A percentile compares a stretch with the other conserved stretches of the same genome.
Evolutionary conservation across 2,113 vertebrate genomes (phyloP).

Genomic region (Rhinichthys klamathensis): DNA sequence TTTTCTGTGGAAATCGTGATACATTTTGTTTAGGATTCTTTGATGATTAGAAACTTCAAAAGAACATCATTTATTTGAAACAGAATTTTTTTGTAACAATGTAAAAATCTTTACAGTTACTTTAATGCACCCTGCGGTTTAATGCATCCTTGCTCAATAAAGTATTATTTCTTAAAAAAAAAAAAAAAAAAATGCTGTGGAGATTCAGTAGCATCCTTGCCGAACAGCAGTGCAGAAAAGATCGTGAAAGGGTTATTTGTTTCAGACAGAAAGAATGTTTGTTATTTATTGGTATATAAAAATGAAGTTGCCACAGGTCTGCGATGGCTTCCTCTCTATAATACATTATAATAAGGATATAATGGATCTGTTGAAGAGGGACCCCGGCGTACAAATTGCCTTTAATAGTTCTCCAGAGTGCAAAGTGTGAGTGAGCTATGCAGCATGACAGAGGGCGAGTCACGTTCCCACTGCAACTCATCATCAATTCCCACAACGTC

Average conservation of each 20-base stretch:
- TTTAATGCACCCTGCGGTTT: no score
- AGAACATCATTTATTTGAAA: not conserved
- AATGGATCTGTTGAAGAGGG: slow-evolving; percentile 15
- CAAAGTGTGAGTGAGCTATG: slow-evolving; percentile 14
- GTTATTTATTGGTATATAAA: not conserved
- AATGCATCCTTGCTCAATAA: not conserved
- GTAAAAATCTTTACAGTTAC: not conserved
- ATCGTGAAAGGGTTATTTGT: not conserved
- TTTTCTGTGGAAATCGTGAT: no score
- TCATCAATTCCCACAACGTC: slow-evolving; percentile 4
- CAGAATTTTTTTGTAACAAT: not conserved
- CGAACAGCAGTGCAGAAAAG: not conserved
- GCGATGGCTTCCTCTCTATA: slow-evolving; percentile 10
- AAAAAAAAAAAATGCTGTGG: not conserved
- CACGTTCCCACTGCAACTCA: slow-evolving; percentile 21
- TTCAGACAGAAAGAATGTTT: not conserved
- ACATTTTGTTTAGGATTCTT: not conserved
- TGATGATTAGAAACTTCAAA: not conserved
- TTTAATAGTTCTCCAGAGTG: slow-evolving; percentile 29
- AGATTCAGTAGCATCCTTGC: not conserved
- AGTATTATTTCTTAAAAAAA: not conserved
- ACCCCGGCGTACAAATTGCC: not conserved
- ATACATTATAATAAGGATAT: slow-evolving; percentile 29
- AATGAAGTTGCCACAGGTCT: slow-evolving; percentile 29
- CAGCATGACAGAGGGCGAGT: slow-evolving; percentile 39